A percentile compares a stretch with the other conserved stretches of the same genome.
Evolutionary conservation across 2,888 invertebrate genomes (phyloP).

Genomic region (Dolichomitus sp.): DNA sequence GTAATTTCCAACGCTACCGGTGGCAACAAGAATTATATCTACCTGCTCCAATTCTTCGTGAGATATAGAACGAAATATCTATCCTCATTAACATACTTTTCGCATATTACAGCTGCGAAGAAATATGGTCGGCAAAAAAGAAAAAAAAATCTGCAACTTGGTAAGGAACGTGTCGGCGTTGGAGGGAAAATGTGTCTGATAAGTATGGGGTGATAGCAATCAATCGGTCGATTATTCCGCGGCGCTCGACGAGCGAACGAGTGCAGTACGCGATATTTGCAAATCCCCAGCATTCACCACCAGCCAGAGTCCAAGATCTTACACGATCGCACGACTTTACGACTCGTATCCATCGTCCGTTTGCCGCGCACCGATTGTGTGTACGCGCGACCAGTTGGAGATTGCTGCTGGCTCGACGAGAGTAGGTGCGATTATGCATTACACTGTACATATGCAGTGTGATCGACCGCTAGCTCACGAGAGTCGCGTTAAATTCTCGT

Average conservation of each 20-base stretch:
- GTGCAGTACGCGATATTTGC: conserved; percentile 24
- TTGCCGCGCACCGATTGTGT: conserved; percentile 53
- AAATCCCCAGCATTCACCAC: conserved; percentile 32
- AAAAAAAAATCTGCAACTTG: conserved; percentile 1
- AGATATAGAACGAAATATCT: conserved; percentile 33
- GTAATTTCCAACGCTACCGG: conserved; percentile 48
- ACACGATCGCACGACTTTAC: conserved; percentile 60
- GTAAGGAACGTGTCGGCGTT: conserved; percentile 44
- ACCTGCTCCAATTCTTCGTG: conserved; percentile 33
- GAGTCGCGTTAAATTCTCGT: conserved; percentile 69
- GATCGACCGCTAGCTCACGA: conserved; percentile 42
- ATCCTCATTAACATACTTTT: conserved; percentile 60
- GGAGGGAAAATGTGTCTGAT: conserved; percentile 60
- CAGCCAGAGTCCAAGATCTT: conserved; percentile 47
- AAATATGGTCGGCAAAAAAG: background rate
- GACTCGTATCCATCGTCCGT: conserved; percentile 46
- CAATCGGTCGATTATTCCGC: conserved; percentile 61
- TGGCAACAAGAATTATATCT: conserved; percentile 50
- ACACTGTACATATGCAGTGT: conserved; percentile 25
- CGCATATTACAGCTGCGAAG: conserved; percentile 23
- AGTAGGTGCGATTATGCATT: conserved; percentile 29
- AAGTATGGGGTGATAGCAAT: conserved; percentile 65
- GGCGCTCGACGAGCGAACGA: conserved; percentile 4
- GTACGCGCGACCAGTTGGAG: conserved; percentile 44
- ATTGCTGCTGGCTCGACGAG: conserved; percentile 49